phyloP scores from a whole-genome alignment of 2,888 invertebrate species.

The Pyrrhosoma nymphula region DNA sequence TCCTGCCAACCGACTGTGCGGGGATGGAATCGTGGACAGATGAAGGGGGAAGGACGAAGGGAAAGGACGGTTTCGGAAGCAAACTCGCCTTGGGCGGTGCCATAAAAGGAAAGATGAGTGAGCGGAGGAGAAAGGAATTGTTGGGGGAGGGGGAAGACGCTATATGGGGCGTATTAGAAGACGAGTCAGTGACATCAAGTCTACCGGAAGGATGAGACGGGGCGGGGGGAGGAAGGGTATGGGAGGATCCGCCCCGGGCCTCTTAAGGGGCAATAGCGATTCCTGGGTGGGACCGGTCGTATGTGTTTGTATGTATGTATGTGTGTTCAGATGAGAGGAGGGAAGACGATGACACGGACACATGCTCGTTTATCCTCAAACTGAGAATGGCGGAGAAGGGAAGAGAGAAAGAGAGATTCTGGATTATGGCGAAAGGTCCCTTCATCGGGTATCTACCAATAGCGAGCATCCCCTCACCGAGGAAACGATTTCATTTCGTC shows the following conservation, averaged over 20 bases:
- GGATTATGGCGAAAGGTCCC: background rate
- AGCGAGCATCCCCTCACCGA: background rate
- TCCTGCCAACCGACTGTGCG: background rate
- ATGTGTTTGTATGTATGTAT: background rate
- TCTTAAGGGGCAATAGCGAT: background rate
- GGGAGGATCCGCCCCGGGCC: background rate
- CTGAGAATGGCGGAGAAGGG: background rate
- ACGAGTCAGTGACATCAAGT: constrained; percentile 54
- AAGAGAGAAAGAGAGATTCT: background rate
- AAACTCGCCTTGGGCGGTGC: constrained; percentile 9
- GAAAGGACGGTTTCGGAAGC: background rate
- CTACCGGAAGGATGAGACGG: constrained; percentile 19
- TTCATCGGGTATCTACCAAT: background rate
- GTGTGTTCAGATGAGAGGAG: background rate
- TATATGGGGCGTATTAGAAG: constrained; percentile 48
- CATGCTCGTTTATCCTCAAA: background rate
- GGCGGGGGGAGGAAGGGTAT: background rate
- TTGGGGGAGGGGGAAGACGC: background rate
- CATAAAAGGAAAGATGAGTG: constrained; percentile 19
- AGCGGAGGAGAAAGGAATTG: background rate
- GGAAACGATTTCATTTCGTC: background rate
- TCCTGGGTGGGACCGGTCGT: background rate
- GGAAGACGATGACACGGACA: background rate
- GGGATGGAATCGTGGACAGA: background rate
- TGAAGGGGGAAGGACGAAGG: background rate